Evolutionary conservation across 2,113 vertebrate genomes (phyloP).

Genomic region (Gymnogyps californianus): DNA sequence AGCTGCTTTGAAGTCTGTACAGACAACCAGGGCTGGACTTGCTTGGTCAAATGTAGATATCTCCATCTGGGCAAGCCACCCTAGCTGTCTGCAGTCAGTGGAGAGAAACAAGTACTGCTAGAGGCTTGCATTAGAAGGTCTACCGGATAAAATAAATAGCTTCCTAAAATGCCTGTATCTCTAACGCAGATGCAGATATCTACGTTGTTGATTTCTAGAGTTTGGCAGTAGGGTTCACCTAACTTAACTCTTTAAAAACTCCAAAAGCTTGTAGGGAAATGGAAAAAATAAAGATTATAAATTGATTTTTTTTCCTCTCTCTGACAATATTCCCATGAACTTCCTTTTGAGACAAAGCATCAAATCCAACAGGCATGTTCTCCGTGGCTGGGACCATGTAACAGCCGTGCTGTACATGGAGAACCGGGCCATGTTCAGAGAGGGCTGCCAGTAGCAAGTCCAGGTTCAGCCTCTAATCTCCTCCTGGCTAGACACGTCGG

Average conservation of each 20-base stretch:
- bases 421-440: background rate
- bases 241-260: background rate
- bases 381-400: background rate
- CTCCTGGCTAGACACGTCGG: background rate
- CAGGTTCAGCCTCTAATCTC: background rate
- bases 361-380: background rate
- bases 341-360: background rate
- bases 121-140: background rate
- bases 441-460: background rate
- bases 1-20: background rate
- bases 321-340: background rate
- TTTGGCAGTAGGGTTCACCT: background rate
- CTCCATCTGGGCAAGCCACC: background rate
- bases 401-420: fast-evolving
- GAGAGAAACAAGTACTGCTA: background rate
- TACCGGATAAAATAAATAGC: background rate
- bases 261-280: background rate
- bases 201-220: background rate
- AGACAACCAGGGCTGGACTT: background rate
- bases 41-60: background rate
- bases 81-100: background rate
- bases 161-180: background rate
- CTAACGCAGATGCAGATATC: background rate
- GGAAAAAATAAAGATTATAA: background rate
- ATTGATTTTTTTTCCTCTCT: background rate